These are phyloP conservation scores for Dolomedes plantarius DNA, from an alignment of 2,888 invertebrate species.

Conservation along the genomic window DNA sequence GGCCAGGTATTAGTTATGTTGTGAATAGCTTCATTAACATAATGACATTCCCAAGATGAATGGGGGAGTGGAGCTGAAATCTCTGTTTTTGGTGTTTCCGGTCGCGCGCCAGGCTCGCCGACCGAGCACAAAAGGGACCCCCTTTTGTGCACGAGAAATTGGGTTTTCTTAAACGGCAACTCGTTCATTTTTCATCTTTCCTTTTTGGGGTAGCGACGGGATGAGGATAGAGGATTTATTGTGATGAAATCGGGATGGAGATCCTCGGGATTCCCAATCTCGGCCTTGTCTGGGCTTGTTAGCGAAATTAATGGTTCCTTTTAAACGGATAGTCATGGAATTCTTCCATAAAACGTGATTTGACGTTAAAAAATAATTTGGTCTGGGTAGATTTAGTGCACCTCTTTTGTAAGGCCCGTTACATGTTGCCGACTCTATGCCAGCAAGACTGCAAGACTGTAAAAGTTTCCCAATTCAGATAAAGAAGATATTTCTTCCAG, in stretches of 20 bases:
- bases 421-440: no score
- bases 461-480: no score
- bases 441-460: no score
- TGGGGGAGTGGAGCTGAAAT: slow-evolving; percentile 52
- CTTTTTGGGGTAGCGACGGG: not conserved
- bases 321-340: not conserved
- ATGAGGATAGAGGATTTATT: not conserved
- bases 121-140: slow-evolving; percentile 39
- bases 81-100: slow-evolving; percentile 55
- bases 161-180: slow-evolving; percentile 10
- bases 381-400: not conserved
- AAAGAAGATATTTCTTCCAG: no score
- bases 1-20: slow-evolving; percentile 63
- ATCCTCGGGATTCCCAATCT: not conserved
- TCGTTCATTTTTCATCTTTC: not conserved
- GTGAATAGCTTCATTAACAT: slow-evolving; percentile 69
- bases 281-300: not conserved
- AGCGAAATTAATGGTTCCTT: not conserved
- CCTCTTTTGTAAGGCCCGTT: not conserved
- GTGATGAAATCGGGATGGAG: not conserved
- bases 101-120: slow-evolving; percentile 46
- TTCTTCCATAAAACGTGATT: not conserved
- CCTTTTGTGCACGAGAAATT: slow-evolving; percentile 44
- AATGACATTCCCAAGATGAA: slow-evolving; percentile 70
- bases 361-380: not conserved